Evolutionary conservation across 2,888 invertebrate genomes (phyloP).

Genomic region (Drosophila multiciliata): DNA sequence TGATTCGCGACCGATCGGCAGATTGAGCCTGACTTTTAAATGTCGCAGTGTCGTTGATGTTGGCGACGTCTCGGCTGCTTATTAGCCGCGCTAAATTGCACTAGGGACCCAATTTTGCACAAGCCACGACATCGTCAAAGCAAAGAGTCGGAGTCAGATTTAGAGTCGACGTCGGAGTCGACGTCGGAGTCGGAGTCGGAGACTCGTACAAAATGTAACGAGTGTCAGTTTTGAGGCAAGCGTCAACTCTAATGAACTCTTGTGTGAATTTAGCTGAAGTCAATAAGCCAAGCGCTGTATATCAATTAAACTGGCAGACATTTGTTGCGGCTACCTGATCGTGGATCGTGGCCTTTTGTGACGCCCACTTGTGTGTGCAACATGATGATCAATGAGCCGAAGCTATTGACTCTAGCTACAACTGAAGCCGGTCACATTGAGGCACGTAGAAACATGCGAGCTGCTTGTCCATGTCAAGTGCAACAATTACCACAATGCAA

Average conservation of each 20-base stretch:
- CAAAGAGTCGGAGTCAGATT: constrained; percentile 31
- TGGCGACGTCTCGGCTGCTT: constrained; percentile 78
- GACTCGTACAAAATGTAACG: constrained; percentile 74
- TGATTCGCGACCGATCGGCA: constrained; percentile 80
- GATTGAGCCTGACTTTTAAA: constrained; percentile 81
- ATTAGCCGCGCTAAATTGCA: constrained; percentile 80
- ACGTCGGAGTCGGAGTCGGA: constrained; percentile 12
- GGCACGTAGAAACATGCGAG: constrained; percentile 75
- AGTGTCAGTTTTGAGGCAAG: constrained; percentile 81
- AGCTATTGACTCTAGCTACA: constrained; percentile 4
- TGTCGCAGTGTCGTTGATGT: constrained; percentile 66
- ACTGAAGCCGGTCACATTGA: constrained; percentile 65
- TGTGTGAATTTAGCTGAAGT: constrained; percentile 81
- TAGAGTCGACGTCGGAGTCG: constrained; percentile 20
- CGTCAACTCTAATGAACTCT: constrained; percentile 82
- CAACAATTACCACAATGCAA: constrained; percentile 76
- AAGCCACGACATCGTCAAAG: constrained; percentile 67
- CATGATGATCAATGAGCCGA: constrained; percentile 68
- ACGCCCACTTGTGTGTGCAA: constrained; percentile 73
- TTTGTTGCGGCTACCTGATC: constrained; percentile 45
- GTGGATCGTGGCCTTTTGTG: constrained; percentile 46
- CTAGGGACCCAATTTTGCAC: constrained; percentile 81
- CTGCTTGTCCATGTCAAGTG: constrained; percentile 78
- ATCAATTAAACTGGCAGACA: constrained; percentile 78
- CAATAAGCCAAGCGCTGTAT: constrained; percentile 76